Evolutionary conservation across 2,888 invertebrate genomes (phyloP), one percentile per base, ranked within the genome.

Genomic region (Pyrochroa serraticornis): DNA sequence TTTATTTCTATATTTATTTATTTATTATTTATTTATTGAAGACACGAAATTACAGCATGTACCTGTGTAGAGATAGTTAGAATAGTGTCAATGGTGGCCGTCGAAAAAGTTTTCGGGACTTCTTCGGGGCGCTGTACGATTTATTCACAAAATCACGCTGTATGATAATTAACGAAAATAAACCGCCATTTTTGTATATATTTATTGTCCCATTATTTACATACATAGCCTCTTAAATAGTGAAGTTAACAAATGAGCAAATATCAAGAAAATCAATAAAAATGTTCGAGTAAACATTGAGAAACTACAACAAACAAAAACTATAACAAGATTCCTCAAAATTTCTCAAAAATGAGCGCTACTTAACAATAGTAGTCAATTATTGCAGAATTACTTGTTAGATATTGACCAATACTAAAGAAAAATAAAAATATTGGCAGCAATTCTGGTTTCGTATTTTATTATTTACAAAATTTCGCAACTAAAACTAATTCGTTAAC

Each of bases 51-150:
- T 63, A 68, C 63, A 63, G 63, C 53, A 58, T 61, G 71, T 71
- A 70, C 69, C 70, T 70, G 71, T 70, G 66, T 68, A 69, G 62
- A 64, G 60, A 44, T 63, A 61, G 51, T 58, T 56, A 48, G 44
- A 59, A 43, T 54, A 45, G 46, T 54, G 14, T 30, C 14, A 12
- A 30, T 44, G n/a, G 22, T 22, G 5, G 22, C 22, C 2, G 22
- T 5, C 5, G 22, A 22, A 5, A 5, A 22, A 22, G 42, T 43
- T 7, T 35, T 56, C 14, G 22, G 2, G 22, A 22, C 22, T 2
- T 22, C 5, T 5, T 3, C 22, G 22, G 22, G 35, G 32, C 14
- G 33, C 42, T 36, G 36, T 30, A 33, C 35, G 30, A 37, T 22
- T 52, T 22, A 22, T 22, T 5, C 22, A 22, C 1, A 13, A 47